Conservation (phyloP, 2,797 vertebrate genomes). For the Halcyon leucocephala region DNA sequence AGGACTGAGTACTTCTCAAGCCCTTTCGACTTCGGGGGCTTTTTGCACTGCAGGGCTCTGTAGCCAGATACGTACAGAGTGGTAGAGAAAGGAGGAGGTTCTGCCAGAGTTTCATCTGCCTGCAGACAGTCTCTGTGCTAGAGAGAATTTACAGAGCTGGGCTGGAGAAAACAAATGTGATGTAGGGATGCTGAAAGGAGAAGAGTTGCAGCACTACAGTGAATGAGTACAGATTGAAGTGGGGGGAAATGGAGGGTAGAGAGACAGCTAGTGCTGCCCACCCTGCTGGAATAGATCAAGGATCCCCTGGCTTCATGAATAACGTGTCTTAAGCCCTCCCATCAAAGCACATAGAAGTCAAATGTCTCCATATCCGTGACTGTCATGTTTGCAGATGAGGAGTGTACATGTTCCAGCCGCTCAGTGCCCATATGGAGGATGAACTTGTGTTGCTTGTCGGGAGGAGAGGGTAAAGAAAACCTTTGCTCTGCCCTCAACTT, state of each 20-base stretch:
- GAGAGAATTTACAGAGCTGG: not conserved
- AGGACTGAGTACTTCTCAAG: not conserved
- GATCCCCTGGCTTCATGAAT: not conserved
- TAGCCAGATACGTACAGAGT: not conserved
- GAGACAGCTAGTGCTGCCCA: not conserved
- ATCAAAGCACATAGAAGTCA: not conserved
- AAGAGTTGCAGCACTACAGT: not conserved
- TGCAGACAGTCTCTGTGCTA: not conserved
- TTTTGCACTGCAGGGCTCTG: not conserved
- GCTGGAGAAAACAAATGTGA: not conserved
- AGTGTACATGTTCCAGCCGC: fast-evolving
- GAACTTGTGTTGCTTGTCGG: not conserved
- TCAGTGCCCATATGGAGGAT: not conserved
- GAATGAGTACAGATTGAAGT: not conserved
- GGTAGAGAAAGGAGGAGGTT: not conserved
- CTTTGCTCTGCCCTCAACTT: not conserved
- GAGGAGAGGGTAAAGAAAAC: not conserved
- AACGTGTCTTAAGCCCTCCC: not conserved
- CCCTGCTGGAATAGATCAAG: fast-evolving
- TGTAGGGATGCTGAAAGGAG: not conserved
- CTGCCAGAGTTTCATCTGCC: not conserved
- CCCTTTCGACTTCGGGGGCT: not conserved
- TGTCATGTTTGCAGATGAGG: not conserved
- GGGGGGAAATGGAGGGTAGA: fast-evolving
- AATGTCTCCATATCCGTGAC: fast-evolving